Base-by-base conservation (phyloP, 2,888 invertebrate species). In the Osmoderma eremita region DNA sequence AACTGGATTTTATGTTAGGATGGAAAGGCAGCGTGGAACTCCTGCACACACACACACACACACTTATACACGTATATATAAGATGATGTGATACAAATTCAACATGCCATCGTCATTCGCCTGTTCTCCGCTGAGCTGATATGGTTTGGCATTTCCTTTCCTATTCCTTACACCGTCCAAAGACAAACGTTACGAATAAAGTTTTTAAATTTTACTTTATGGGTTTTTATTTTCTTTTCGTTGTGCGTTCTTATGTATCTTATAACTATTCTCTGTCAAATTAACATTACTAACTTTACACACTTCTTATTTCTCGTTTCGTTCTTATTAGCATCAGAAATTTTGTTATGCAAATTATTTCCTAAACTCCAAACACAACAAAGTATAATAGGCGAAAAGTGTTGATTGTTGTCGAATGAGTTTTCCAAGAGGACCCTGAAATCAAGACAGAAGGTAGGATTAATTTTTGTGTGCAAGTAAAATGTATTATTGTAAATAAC, bases 81-180 rank as follows among this genome's bases (percentile, higher is more conserved):
- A 61, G 58, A 61, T 61, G 58, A 61, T 61, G 58, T 61, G 58
- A 61, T 45, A 61, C 58, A 61, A 61, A 61, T 61, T 61, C 58
- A 61, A 61, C 58, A 61, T 61, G 58, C 58, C 58, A 61, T 61
- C 58, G 58, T 61, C 58, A 61, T 61, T 61, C 58, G 58, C 58
- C 58, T 61, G 58, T 61, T 61, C 58, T 61, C 58, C 58, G 58
- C 45, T 61, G 58, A 61, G 45, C 58, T 61, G 58, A 61, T 61
- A 61, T 61, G 58, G 58, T 61, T 61, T 61, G 45, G 58, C 58
- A 61, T 61, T 45, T 61, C 58, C 58, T 61, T 38, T 30, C 24
- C 30, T 56, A 61, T 45, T 30, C 58, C 45, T 61, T 45, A 53
- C 18, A 61, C 30, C 45, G 45, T 17, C 45, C 30, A 24, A 24